Conservation (phyloP, 1,140 invertebrate species). For the Notospermus geniculatus region DNA sequence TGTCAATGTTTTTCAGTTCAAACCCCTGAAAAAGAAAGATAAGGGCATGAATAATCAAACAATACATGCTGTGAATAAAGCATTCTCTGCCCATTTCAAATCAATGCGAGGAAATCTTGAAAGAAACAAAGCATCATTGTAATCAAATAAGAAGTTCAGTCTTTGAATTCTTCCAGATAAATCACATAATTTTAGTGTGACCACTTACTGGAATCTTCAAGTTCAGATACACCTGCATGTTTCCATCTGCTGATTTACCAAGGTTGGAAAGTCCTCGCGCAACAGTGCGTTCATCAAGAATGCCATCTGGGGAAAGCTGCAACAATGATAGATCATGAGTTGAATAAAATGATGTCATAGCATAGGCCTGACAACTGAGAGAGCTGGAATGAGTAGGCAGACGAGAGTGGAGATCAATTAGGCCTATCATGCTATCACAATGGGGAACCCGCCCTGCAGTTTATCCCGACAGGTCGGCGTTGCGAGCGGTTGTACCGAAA, state of each 20-base stretch:
- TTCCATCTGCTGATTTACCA: conserved; percentile 50
- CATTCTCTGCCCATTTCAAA: not conserved
- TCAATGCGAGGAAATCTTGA: not conserved
- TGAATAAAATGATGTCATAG: no score
- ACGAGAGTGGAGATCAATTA: no score
- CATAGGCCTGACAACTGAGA: no score
- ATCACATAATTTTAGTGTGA: not conserved
- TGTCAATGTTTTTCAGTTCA: conserved; percentile 41
- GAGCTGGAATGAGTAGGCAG: no score
- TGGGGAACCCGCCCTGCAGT: no score
- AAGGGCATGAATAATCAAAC: not conserved
- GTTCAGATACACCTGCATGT: conserved; percentile 49
- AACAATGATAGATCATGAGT: not conserved
- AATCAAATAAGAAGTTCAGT: not conserved
- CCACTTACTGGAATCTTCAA: conserved; percentile 45
- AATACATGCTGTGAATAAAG: not conserved
- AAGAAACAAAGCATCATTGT: conserved; percentile 10
- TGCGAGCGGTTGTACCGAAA: no score
- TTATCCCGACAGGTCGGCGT: no score
- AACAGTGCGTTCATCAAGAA: conserved; percentile 53
- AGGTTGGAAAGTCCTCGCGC: conserved; percentile 48
- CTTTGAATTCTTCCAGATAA: no score
- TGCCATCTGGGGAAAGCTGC: conserved; percentile 48
- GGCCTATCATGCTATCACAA: no score
- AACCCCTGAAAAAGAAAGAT: conserved; percentile 39